Evolutionary conservation across 2,888 invertebrate genomes (phyloP), one percentile per base, ranked within the genome.

Genomic region (Sminthurinus aureus): DNA sequence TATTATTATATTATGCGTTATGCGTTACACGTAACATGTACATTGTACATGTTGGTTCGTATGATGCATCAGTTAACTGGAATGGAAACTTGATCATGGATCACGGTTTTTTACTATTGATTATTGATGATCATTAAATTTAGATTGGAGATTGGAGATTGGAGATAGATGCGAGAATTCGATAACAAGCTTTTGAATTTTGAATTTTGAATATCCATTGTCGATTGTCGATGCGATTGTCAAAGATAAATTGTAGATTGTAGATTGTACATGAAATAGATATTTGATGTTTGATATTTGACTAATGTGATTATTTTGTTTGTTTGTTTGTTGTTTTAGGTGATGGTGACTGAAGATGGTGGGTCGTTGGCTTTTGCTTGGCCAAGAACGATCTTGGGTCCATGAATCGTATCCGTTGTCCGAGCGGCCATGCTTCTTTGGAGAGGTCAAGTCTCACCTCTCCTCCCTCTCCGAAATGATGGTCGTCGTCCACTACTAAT

Each of bases 391-490:
- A 82, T 81, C 85, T 74, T 84, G 83, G 85, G 85, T 84, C 86
- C 84, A 88, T 88, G 88, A 88, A 84, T 87, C 85, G 79, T 82
- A 83, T 79, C 78, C 84, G 85, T 86, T 82, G 77, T 84, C 85
- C 84, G 38, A 4, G 38, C 85, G 86, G 86, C 88, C 87, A 88
- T 88, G 88, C 85, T 86, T 84, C 86, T 87, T 84, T 86, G 86
- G 87, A 85, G 87, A 86, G 87, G 88, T 86, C 85, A 86, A 83
- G 85, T 85, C 83, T 85, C 85, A 84, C 87, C 87, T 86, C 87
- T 88, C 87, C 87, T 87, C 87, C 87, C 86, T 84, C 87, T 86
- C 85, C 85, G 86, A 85, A 84, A 87, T 86, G 86, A 87, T 86
- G 86, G 86, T 81, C 79, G 73, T 38, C 81, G 84, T 85, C 86